phyloP scores from a whole-genome alignment of 2,888 invertebrate species.

The Tetragnatha montana region DNA sequence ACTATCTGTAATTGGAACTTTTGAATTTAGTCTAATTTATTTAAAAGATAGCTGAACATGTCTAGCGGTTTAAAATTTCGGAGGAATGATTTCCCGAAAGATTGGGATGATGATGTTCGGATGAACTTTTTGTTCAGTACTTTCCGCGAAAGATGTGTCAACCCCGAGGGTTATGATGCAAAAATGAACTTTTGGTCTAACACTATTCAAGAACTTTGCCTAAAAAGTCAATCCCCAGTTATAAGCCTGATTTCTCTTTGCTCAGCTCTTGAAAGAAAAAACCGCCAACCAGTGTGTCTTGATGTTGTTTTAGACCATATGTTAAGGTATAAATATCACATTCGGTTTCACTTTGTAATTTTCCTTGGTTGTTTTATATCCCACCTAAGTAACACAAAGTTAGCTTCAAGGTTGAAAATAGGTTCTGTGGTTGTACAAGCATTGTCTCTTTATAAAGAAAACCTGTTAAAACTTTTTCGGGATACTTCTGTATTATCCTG shows the following conservation, averaged over 20 bases:
- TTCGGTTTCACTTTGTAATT: no score
- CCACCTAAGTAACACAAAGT: no score
- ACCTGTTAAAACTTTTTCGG: no score
- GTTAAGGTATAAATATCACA: conserved; percentile 38
- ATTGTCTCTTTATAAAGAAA: no score
- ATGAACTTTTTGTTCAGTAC: conserved; percentile 65
- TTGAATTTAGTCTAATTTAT: no score
- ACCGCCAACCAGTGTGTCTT: conserved; percentile 49
- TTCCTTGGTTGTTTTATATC: no score
- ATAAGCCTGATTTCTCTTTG: conserved; percentile 23
- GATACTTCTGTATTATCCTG: no score
- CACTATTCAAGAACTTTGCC: conserved; percentile 60
- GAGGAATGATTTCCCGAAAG: conserved; percentile 39
- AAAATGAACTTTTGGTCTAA: conserved; percentile 72
- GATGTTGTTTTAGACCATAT: conserved; percentile 51
- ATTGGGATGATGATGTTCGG: conserved; percentile 61
- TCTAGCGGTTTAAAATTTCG: conserved; percentile 28
- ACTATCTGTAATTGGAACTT: no score
- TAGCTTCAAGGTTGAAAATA: no score
- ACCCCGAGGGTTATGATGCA: conserved; percentile 72
- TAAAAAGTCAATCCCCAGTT: conserved; percentile 36
- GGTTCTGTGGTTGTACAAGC: no score
- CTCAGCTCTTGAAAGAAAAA: conserved; percentile 57
- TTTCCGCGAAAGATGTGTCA: conserved; percentile 63
- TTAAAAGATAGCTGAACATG: not conserved